These are phyloP conservation scores for Sesamia inferens DNA, from an alignment of 2,888 invertebrate species.

Conservation along the genomic window DNA sequence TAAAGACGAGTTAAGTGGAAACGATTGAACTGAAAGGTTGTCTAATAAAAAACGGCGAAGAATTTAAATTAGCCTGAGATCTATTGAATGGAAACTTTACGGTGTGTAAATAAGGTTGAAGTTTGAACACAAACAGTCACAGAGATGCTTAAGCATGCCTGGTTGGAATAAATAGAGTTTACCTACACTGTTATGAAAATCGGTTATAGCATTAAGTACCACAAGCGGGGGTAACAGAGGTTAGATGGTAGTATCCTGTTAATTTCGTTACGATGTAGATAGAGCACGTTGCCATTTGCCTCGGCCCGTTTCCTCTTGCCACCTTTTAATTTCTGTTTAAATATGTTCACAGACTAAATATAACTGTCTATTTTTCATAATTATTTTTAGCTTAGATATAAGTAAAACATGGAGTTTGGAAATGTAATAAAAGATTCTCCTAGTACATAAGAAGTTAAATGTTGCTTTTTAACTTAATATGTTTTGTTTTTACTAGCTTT, in stretches of 20 bases:
- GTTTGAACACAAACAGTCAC: slow-evolving; percentile 37
- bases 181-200: slow-evolving; percentile 63
- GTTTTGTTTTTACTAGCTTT: background rate
- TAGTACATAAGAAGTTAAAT: background rate
- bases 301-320: slow-evolving; percentile 75
- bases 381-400: slow-evolving; percentile 39
- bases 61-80: slow-evolving; percentile 1
- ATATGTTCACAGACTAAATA: slow-evolving; percentile 75
- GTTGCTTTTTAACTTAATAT: background rate
- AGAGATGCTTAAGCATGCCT: slow-evolving; percentile 36
- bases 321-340: slow-evolving; percentile 82
- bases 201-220: slow-evolving; percentile 73
- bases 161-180: slow-evolving; percentile 65
- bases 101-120: slow-evolving; percentile 10
- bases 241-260: slow-evolving; percentile 77
- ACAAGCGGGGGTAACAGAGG: slow-evolving; percentile 68
- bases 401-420: slow-evolving; percentile 26
- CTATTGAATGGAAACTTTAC: background rate
- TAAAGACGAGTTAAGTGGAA: slow-evolving; percentile 25
- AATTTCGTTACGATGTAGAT: slow-evolving; percentile 86
- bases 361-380: slow-evolving; percentile 55
- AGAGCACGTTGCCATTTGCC: slow-evolving; percentile 82
- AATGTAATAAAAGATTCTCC: slow-evolving; percentile 8
- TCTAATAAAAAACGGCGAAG: slow-evolving; percentile 9
- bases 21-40: slow-evolving; percentile 7